Evolutionary conservation across 2,797 vertebrate genomes (phyloP), one percentile per base, ranked within the genome.

Genomic region (Alca torda): DNA sequence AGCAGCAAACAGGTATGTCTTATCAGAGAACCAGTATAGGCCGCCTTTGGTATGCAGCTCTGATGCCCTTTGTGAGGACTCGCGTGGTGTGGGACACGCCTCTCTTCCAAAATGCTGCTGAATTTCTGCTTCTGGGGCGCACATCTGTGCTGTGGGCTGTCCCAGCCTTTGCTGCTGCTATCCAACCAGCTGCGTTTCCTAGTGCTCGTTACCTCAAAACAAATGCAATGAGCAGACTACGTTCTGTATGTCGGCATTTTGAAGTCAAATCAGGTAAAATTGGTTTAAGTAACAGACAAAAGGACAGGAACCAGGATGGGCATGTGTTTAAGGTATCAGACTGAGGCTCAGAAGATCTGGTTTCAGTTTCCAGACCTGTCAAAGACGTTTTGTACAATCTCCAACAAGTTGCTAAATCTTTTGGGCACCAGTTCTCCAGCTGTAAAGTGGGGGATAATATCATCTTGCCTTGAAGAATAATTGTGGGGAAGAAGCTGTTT

Each of bases 301-400:
- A 84, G 43, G 16, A 43, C 37, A 87, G 60, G 63, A 85, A 95
- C 41, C 50, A 65, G 46, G 57, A 68, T 82, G 77, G 67, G 63
- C 91, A 95, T 87, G 50, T 95, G 91, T 94, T 96, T 86, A 92
- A 95, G 69, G 90, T 70, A 94, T 96, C 81, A 93, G 57, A 3
- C 73, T 64, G 68, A 73, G 43, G 7, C 54, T 89, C 9, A 5
- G 65, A 65, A 87, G 72, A 72, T 89, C 73, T 82, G 61, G 30
- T 95, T 97, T 89, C 87, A 79, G 79, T 91, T 91, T 94, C 57
- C 63, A 95, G 82, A 54, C n/a, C 89, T 61, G 69, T 72, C 73
- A 89, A 68, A 92, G 31, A 28, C 4, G 80, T 86, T 75, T 92
- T 95, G 84, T 91, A 25, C 37, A 13, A 21, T 64, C 35, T 94